Evolutionary conservation across 35 echinoderm and acorn worm genomes (phyloP).

Genomic region (Heliocidaris tuberculata): DNA sequence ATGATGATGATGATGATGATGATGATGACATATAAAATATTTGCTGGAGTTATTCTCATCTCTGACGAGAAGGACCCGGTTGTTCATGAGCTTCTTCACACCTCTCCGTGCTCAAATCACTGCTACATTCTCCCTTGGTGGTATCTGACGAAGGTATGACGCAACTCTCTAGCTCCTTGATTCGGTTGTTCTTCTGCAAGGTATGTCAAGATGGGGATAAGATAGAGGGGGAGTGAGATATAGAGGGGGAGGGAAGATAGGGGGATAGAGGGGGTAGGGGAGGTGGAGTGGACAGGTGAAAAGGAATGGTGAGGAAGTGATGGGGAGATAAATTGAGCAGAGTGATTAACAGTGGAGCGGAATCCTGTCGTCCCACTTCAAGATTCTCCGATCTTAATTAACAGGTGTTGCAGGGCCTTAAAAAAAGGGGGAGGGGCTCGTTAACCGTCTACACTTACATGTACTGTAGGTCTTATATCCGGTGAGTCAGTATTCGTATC

Average conservation of each 20-base stretch:
- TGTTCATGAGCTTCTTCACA: background rate
- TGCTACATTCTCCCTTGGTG: background rate
- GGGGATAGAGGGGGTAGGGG: background rate
- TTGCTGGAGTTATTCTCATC: background rate
- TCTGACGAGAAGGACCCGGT: background rate
- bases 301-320: no score
- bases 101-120: background rate
- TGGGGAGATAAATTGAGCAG: background rate
- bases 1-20: no score
- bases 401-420: no score
- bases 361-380: background rate
- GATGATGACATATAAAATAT: background rate
- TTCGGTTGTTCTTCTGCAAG: background rate
- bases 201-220: background rate
- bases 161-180: slow-evolving; percentile 33
- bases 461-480: no score
- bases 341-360: background rate
- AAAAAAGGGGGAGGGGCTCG: no score
- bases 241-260: no score
- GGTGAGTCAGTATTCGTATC: background rate
- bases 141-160: background rate
- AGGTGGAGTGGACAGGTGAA: background rate
- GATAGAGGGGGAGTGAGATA: no score
- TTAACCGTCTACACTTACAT: no score
- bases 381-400: background rate